phyloP scores from a whole-genome alignment of 2,113 vertebrate genomes.

The Mormyrus lacerda region DNA sequence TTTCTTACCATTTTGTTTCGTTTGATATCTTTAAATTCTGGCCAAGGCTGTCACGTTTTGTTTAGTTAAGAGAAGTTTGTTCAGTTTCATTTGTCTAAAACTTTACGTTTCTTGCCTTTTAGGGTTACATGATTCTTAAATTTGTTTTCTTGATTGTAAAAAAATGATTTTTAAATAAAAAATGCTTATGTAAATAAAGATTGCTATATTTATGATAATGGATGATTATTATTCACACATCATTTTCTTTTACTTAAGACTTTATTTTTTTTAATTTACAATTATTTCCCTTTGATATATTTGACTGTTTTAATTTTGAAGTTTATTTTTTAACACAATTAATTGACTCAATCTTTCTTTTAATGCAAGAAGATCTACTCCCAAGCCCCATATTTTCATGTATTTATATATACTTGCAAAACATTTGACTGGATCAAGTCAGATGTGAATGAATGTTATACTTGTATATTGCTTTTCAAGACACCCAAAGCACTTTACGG shows the following conservation, averaged over 20 bases:
- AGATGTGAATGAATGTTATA: background rate
- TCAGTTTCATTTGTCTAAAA: slow-evolving; percentile 16
- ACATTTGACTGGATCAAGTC: background rate
- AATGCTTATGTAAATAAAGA: slow-evolving; percentile 35
- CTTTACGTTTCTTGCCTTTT: slow-evolving; percentile 12
- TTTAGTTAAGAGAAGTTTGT: slow-evolving; percentile 15
- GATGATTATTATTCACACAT: slow-evolving; percentile 15
- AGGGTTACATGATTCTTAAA: background rate
- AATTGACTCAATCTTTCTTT: background rate
- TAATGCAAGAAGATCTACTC: background rate
- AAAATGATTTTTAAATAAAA: slow-evolving; percentile 36
- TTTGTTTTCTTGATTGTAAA: slow-evolving; percentile 32
- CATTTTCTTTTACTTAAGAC: background rate
- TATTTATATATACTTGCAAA: background rate
- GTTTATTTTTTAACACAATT: background rate
- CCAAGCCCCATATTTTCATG: background rate
- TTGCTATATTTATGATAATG: slow-evolving; percentile 42
- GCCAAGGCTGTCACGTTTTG: slow-evolving; percentile 1
- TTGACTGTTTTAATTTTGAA: background rate
- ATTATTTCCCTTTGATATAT: background rate
- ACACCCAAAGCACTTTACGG: background rate
- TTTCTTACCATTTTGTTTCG: background rate
- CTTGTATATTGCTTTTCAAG: background rate
- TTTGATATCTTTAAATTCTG: slow-evolving; percentile 15
- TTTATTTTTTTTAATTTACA: background rate